These are phyloP conservation scores for Diplosoma virens DNA, from an alignment of 23 tunicate species.

Conservation along the genomic window DNA sequence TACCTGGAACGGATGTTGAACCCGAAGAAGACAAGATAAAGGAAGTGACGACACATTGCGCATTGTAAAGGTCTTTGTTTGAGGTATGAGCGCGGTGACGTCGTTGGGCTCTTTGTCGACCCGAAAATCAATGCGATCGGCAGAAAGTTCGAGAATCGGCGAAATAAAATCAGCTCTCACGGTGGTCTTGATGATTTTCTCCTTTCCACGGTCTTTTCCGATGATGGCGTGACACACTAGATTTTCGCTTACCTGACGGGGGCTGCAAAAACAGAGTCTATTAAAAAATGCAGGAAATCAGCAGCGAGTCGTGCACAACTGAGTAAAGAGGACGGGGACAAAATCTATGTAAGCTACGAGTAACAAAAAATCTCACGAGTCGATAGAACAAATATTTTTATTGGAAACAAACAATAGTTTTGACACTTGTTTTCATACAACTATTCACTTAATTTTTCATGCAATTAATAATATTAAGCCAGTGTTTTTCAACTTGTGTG, in stretches of 20 bases:
- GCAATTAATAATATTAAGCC: no score
- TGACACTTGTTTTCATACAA: no score
- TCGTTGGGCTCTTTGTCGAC: constrained; percentile 78
- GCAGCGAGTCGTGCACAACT: no score
- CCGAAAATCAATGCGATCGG: constrained; percentile 47
- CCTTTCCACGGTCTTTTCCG: constrained; percentile 92
- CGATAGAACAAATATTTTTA: no score
- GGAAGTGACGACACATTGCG: constrained; percentile 86
- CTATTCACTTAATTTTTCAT: no score
- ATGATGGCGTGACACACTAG: constrained; percentile 86
- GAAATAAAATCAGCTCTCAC: constrained; percentile 76
- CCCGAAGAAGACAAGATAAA: constrained; percentile 66
- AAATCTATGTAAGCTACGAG: no score
- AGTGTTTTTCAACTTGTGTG: no score
- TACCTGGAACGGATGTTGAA: constrained; percentile 88
- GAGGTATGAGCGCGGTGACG: constrained; percentile 66
- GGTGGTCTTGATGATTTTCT: constrained; percentile 51
- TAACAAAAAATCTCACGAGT: no score
- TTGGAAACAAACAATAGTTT: no score
- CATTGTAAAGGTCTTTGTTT: constrained; percentile 53
- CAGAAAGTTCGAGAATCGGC: constrained; percentile 75
- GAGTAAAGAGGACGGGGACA: no score
- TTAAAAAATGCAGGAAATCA: no score
- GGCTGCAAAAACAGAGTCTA: constrained; percentile 33
- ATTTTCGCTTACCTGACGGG: constrained; percentile 74